phyloP scores from a whole-genome alignment of 1,140 invertebrate species.

The Colletes latitarsis region DNA sequence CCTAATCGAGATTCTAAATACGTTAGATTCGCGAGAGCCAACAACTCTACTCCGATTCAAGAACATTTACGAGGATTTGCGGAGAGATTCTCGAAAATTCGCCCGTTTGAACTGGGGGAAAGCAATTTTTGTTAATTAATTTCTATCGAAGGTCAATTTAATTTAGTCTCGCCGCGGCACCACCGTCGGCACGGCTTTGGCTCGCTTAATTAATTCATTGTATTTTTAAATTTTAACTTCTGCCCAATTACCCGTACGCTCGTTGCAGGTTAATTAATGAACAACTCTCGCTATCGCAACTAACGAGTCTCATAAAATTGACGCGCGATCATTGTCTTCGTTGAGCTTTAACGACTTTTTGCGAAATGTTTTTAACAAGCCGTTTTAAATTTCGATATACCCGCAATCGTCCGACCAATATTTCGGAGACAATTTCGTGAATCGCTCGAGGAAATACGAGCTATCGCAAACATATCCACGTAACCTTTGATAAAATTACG shows the following conservation, averaged over 20 bases:
- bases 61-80: too few relatives aligned
- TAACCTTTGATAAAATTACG: not conserved
- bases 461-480: not conserved
- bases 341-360: not conserved
- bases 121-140: conserved; percentile 25
- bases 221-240: not conserved
- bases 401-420: not conserved
- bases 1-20: too few relatives aligned
- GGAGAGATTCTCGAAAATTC: too few relatives aligned
- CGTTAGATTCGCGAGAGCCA: too few relatives aligned
- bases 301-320: not conserved
- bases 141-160: not conserved
- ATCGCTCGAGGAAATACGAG: not conserved
- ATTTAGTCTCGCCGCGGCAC: not conserved
- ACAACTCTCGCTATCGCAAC: not conserved
- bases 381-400: not conserved
- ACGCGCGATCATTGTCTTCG: not conserved
- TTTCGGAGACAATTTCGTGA: not conserved
- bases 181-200: not conserved
- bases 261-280: not conserved
- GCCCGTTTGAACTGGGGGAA: too few relatives aligned
- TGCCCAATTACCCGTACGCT: not conserved
- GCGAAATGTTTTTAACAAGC: not conserved
- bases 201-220: conserved; percentile 11
- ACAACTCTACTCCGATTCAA: too few relatives aligned